Evolutionary conservation across 2,797 vertebrate genomes (phyloP).

Genomic region (Parauchenoglanis punctatus): DNA sequence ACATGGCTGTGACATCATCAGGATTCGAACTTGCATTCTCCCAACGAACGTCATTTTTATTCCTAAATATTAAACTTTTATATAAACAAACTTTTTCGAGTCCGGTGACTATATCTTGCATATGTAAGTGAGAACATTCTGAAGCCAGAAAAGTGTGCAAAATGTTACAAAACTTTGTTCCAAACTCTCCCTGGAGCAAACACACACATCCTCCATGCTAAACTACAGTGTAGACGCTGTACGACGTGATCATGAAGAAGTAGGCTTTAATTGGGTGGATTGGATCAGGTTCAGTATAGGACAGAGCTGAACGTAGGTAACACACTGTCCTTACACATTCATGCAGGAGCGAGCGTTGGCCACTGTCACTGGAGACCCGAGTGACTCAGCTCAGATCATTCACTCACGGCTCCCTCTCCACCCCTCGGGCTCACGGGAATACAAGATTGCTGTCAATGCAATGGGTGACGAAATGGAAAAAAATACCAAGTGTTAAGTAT

Average conservation of each 20-base stretch:
- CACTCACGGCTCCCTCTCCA: neutral
- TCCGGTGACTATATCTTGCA: neutral
- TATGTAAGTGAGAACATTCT: neutral
- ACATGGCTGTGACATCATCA: neutral
- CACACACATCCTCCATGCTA: neutral
- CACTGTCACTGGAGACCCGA: neutral
- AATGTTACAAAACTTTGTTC: neutral
- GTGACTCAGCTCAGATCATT: conserved; percentile 25
- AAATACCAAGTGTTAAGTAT: neutral
- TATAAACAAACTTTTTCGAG: neutral
- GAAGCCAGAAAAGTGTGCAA: neutral
- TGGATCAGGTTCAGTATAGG: conserved; percentile 69
- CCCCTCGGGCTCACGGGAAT: neutral
- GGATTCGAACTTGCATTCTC: too few relatives aligned
- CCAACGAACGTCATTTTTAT: neutral
- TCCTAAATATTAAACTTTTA: neutral
- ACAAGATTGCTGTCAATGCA: neutral
- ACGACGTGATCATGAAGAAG: conserved; percentile 2
- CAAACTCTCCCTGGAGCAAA: neutral
- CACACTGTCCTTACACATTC: conserved; percentile 25
- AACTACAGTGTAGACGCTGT: neutral
- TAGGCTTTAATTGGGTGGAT: conserved; percentile 57
- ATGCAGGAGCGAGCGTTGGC: neutral
- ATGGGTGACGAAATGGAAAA: neutral
- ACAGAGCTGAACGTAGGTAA: conserved; percentile 55